Evolutionary conservation across 2,797 vertebrate species (phyloP), one percentile per base, ranked within the genome.

Genomic region (Anguilla anguilla): DNA sequence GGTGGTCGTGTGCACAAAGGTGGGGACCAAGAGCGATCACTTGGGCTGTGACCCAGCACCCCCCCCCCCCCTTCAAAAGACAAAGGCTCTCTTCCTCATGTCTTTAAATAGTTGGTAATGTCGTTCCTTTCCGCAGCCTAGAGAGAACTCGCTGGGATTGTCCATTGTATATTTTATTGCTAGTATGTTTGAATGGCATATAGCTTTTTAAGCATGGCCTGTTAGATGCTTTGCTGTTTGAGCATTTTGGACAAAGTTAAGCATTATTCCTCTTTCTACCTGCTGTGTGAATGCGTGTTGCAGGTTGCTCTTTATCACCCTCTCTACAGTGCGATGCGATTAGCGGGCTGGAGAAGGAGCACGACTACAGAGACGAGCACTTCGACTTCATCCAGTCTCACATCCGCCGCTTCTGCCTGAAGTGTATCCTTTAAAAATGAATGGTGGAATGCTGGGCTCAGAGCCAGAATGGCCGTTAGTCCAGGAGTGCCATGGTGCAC

Each of bases 311-410:
- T 85, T 74, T n/a, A 46, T 85, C 46, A 0, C 83, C 89, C 89
- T 69, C 82, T 85, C 46, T 25, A 83, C 94, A 99, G 99, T 99
- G 99, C 92, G 98, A 99, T 92, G 97, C 97, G 89, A 98, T 99
- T 96, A 97, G 97, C 91, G 94, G 97, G 83, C 92, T 99, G 97
- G 98, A 99, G 96, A 99, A 99, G 94, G 99, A 99, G 89, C 98
- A 99, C 15, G 98, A 99, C 96, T 99, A 99, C 95, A 98, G 96
- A 96, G 99, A 99, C 79, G 98, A 99, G 93, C 99, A 99, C 95
- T 97, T 99, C 0, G 98, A 99, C 94, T 99, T 99, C 94, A 99
- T 99, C 95, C 99, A 99, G 94, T 98, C 97, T 83, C 96, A 99
- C 94, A 96, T 99, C 95, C 97, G 98, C 92, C 96, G 93, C 90